Evolutionary conservation across 2,888 invertebrate species (phyloP), one percentile per base, ranked within the genome.

Genomic region (Standfussiana lucernea): DNA sequence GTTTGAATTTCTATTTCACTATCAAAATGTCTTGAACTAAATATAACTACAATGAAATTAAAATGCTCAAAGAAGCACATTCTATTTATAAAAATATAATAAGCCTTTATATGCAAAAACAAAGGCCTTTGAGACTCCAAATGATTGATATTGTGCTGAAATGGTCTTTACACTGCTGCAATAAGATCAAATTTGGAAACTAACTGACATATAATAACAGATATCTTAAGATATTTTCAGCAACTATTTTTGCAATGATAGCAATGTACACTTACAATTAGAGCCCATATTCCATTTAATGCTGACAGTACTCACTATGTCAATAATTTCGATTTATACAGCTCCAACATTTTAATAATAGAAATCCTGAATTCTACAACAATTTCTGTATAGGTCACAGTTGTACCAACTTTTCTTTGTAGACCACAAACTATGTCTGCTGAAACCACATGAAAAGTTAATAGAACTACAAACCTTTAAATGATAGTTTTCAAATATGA

Each of bases 401-500:
- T 72, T 76, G 65, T 84, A 82, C 69, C 73, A 88, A 82, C 78
- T 88, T 79, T 82, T 79, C 81, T 76, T n/a, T 84, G 84, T 77
- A 85, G 74, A 73, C 73, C 72, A 82, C 83, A 89, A 83, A 89
- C 86, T 80, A 80, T 83, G 89, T 87, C 76, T 68, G 78, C 37
- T 72, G 71, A 69, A 73, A 79, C 82, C 83, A 86, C 78, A 82
- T 80, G 75, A 85, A 88, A 88, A 88, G 87, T 88, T 83, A 89
- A 86, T 85, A 89, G 80, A 89, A 88, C 90, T 80, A 80, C 69
- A 79, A 80, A 85, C 87, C 73, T 84, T 91, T 85, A 95, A 92
- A 95, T 93, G 91, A 95, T 93, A 82, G 94, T 94, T 94, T 95
- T 96, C 93, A 95, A 90, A 88, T 95, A 95, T 83, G 95, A 94